Evolutionary conservation across 2,113 vertebrate species (phyloP), one percentile per base, ranked within the genome.

Genomic region (Rhipidura dahli): DNA sequence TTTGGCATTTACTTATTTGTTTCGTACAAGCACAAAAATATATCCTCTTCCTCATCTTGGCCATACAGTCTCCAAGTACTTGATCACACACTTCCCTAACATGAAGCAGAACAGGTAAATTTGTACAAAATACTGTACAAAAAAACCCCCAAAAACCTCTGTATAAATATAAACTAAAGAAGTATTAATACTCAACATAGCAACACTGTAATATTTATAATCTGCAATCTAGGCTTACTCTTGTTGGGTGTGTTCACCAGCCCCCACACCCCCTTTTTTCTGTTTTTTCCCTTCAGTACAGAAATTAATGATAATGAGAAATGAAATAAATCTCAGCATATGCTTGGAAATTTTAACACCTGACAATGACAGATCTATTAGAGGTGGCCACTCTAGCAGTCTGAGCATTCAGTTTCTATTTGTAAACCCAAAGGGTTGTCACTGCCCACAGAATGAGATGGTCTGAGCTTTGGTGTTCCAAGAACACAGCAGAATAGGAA

Each of bases 21-120:
- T 63, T 89, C 75, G 57, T 56, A 40, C 5, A 72, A 50, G 49
- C 12, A 49, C 22, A 37, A 54, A 87, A 71, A n/a, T 33, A 22
- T 83, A 77, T 59, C 50, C 2, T 63, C 14, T 90, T 70, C 51
- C 18, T 68, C 65, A 63, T 40, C n/a, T 50, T 73, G 42, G 39
- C 11, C 9, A 8, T 40, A 37, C 0, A 47, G 11, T 24, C 51
- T 63, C 23, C 26, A 57, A 63, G 30, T 51, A 40, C 63, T 73
- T 75, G 76, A 88, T 79, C 60, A 26, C 23, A 90, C 63, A 26
- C 31, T 57, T 92, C 61, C 51, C 76, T 39, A 92, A 94, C 80
- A 92, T 59, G 65, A 96, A 95, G 28, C 60, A 95, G 92, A 97
- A 93, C 44, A 97, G 89, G 70, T 92, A 91, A 98, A 97, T 97